Evolutionary conservation across 37 sponge, comb jelly and placozoan genomes (phyloP), one percentile per base, ranked within the genome.

Genomic region (Halisarca cf. caerulea): DNA sequence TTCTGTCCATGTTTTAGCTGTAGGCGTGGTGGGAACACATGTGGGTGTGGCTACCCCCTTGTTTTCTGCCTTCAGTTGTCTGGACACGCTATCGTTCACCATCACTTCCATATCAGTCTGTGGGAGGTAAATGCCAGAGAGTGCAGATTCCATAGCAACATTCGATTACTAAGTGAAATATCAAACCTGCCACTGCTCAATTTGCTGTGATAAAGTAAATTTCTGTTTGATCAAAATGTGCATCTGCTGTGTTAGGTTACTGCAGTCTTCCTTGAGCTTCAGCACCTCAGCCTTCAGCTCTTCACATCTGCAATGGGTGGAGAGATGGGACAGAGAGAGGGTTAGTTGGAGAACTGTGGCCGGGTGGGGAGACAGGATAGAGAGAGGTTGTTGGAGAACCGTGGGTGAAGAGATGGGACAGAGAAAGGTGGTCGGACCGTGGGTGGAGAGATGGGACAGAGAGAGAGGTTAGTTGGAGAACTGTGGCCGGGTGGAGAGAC

Each of bases 171-270:
- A 15, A 11, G 18, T 38, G 36, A 21, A 17, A 11, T 5, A 32
- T 23, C 80, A 1, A 78, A 92, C 92, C 89, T 92, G 79, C 89
- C 89, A 92, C 9, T 38, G 66, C 14, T 86, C 86, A 28, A 92
- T 15, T 34, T 88, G 79, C 47, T 86, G 70, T 34, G 87, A 85
- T 20, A 92, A 64, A 28, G 58, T 79, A 34, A 86, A 44, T 78
- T 92, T 92, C 51, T 92, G 92, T 53, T 86, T 25, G 11, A 86
- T 84, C 58, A 81, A 79, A 35, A 45, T 41, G 41, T 83, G 45
- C 41, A 92, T 43, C 41, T 91, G 91, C 15, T 70, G 33, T 36
- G 42, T 84, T 51, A 91, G 78, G 2, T 27, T 51, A 41, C 58
- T 36, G 25, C 79, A 36, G 39, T 91, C 91, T 21, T 42, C 1